Evolutionary conservation across 2,113 vertebrate species (phyloP).

Genomic region (Heptranchias perlo): DNA sequence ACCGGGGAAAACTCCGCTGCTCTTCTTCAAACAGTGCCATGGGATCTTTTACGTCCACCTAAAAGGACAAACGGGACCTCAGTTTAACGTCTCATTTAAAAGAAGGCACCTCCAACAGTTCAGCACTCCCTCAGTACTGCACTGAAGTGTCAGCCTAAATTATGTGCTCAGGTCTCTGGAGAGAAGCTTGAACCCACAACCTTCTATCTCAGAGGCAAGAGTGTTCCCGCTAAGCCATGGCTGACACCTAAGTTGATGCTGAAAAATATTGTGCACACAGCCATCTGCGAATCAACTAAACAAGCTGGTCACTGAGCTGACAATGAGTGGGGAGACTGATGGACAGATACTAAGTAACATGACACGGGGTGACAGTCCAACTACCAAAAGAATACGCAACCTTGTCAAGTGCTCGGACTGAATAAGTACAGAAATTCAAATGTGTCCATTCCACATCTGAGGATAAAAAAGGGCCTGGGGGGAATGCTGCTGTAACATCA

Average conservation of each 20-base stretch:
- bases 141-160: background rate
- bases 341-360: background rate
- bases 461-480: background rate
- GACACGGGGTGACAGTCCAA: background rate
- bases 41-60: background rate
- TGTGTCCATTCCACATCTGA: background rate
- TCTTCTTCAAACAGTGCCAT: background rate
- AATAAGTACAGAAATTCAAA: background rate
- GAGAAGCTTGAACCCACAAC: background rate
- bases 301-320: background rate
- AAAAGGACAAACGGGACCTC: background rate
- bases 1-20: background rate
- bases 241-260: background rate
- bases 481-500: background rate
- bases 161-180: background rate
- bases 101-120: background rate
- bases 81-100: background rate
- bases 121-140: background rate
- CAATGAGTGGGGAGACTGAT: too few relatives aligned
- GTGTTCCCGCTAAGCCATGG: background rate
- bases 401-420: background rate
- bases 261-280: too few relatives aligned
- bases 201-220: background rate
- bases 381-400: background rate
- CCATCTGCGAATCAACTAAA: background rate